A percentile compares a stretch with the other conserved stretches of the same genome.
These are phyloP conservation scores for Ctenomys sociabilis DNA, from an alignment of 2,113 vertebrate species.

Conservation along the genomic window DNA sequence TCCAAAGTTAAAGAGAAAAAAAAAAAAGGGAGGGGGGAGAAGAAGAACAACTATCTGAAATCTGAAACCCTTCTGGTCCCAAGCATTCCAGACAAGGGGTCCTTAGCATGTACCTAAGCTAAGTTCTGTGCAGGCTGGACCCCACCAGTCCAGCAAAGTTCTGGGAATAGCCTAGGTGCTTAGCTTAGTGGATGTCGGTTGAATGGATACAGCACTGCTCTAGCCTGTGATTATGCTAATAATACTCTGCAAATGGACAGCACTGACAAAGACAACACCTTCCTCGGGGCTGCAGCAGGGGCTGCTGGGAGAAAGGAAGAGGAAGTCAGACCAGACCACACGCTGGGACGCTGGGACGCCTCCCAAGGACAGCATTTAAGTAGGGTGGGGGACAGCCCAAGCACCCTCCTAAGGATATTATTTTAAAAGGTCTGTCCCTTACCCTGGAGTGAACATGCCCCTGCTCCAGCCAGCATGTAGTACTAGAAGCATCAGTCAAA, in stretches of 20 bases:
- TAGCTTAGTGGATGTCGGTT: background rate
- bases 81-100: background rate
- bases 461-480: background rate
- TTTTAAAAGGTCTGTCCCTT: background rate
- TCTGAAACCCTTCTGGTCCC: background rate
- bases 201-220: background rate
- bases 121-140: background rate
- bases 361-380: background rate
- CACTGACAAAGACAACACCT: background rate
- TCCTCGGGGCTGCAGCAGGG: background rate
- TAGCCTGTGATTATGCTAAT: background rate
- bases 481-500: background rate
- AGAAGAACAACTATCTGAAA: background rate
- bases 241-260: background rate
- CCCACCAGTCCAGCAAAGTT: background rate
- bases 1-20: background rate
- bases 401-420: background rate
- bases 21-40: no score
- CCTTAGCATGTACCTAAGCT: background rate
- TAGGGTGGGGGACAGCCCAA: background rate
- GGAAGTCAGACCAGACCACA: background rate
- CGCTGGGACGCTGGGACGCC: background rate
- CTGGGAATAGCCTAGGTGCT: background rate
- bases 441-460: background rate
- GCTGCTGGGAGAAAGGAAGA: background rate